These are phyloP conservation scores for Coregonus sp. DNA, from an alignment of 2,797 vertebrate genomes.

Conservation along the genomic window DNA sequence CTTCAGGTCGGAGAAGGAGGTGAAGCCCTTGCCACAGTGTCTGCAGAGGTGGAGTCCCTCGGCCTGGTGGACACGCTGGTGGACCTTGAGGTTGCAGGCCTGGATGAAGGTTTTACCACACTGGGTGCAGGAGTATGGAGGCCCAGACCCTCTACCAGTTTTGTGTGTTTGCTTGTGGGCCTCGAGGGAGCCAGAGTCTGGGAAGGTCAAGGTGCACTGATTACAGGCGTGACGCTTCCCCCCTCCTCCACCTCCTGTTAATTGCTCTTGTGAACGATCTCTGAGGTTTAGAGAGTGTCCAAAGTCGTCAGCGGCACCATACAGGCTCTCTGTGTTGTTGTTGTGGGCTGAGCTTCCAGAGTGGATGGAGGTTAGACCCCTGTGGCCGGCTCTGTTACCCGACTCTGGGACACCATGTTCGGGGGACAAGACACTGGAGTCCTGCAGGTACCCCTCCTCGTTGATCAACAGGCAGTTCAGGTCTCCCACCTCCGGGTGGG, in stretches of 20 bases:
- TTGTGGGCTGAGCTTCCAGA: no score
- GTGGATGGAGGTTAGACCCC: no score
- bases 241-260: slow-evolving; percentile 28
- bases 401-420: no score
- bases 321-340: slow-evolving; percentile 47
- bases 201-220: slow-evolving; percentile 64
- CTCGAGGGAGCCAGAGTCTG: slow-evolving; percentile 65
- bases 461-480: no score
- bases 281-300: slow-evolving; percentile 52
- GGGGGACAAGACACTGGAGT: no score
- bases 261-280: slow-evolving; percentile 53
- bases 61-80: slow-evolving; percentile 72
- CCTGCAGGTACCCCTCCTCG: slow-evolving; percentile 34
- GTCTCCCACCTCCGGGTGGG: no score
- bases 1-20: slow-evolving; percentile 71
- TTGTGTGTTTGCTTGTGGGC: slow-evolving; percentile 68
- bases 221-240: slow-evolving; percentile 56
- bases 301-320: slow-evolving; percentile 2
- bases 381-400: no score
- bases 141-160: slow-evolving; percentile 35
- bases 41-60: slow-evolving; percentile 77
- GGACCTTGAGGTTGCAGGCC: slow-evolving; percentile 77
- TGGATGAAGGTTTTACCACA: slow-evolving; percentile 77
- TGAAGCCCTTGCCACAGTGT: slow-evolving; percentile 76
- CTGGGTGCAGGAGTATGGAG: slow-evolving; percentile 68